Base-by-base conservation (phyloP, 2,888 invertebrate genomes). In the Habrosyne pyritoides region DNA sequence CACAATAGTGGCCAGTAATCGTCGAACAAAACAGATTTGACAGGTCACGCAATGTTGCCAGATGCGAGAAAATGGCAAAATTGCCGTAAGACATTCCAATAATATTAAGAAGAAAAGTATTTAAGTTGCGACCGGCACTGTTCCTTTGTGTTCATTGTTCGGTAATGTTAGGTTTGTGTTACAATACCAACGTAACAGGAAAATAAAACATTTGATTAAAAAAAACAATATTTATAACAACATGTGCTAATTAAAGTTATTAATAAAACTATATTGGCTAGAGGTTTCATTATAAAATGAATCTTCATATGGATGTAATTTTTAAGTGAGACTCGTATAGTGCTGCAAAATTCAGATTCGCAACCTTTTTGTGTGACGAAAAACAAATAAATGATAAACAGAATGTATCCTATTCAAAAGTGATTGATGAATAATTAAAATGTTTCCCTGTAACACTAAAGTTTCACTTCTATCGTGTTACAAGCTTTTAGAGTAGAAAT, bases 11-110 rank as follows among this genome's bases (percentile, higher is more conserved):
- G 42, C 42, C 42, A 42, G 14, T 42, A 18, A 42, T 18, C 14
- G 42, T 33, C 12, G 30, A 12, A 30, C 30, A 33, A 33, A 33
- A 42, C n/a, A 42, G 42, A 18, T 12, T 42, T 6, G 42, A 18
- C 36, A 36, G 36, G 36, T n/a, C 42, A 42, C 42, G 42, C 42
- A 8, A 42, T 42, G 42, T 18, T 42, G 42, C 42, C 42, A 42
- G 42, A 42, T 42, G 42, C 42, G 42, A n/a, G 42, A 42, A 42
- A 42, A 24, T 24, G 3, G 24, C 24, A 24, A 5, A 24, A 42
- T 42, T 42, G 42, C 14, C 33, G 33, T n/a, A 33, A 33, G n/a
- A 33, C 33, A 33, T 33, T 33, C 8, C 42, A 42, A 42, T 14
- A 7, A 36, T 36, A 18, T 42, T 42, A 8, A 42, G 18, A 42